A percentile compares a stretch with the other conserved stretches of the same genome.
phyloP scores from a whole-genome alignment of 2,113 vertebrate genomes.

The Carassius auratus region DNA sequence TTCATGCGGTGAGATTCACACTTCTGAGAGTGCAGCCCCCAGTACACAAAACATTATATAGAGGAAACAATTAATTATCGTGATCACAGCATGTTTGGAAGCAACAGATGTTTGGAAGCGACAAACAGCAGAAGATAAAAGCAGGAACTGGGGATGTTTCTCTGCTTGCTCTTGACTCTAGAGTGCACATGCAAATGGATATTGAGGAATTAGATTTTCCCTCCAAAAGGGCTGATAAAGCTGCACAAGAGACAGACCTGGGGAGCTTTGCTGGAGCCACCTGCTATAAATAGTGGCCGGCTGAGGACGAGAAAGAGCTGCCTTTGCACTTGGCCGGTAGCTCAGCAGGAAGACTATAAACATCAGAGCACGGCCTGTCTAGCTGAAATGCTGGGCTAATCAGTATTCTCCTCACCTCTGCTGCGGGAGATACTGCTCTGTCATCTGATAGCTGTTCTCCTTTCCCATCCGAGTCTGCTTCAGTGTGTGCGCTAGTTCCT shows the following conservation, averaged over 20 bases:
- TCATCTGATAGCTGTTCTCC: slow-evolving; percentile 41
- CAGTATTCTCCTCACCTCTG: slow-evolving; percentile 44
- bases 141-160: slow-evolving; percentile 3
- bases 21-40: background rate
- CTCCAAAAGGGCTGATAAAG: slow-evolving; percentile 67
- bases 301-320: slow-evolving; percentile 54
- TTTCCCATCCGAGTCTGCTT: background rate
- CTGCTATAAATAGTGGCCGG: slow-evolving; percentile 55
- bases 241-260: slow-evolving; percentile 13
- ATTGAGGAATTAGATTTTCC: slow-evolving; percentile 64
- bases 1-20: slow-evolving; percentile 1
- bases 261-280: slow-evolving; percentile 33
- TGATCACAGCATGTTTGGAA: slow-evolving; percentile 11
- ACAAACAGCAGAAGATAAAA: slow-evolving; percentile 31
- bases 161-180: slow-evolving; percentile 10
- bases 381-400: slow-evolving; percentile 33
- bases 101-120: slow-evolving; percentile 51
- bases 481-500: slow-evolving; percentile 5
- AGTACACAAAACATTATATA: background rate
- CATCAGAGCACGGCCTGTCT: slow-evolving; percentile 33
- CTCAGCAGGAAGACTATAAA: slow-evolving; percentile 41
- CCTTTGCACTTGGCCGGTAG: slow-evolving; percentile 54
- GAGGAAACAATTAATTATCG: slow-evolving; percentile 39
- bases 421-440: slow-evolving; percentile 15
- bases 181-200: slow-evolving; percentile 61